phyloP scores from a whole-genome alignment of 2,888 invertebrate species.

The Andrena praecox region DNA sequence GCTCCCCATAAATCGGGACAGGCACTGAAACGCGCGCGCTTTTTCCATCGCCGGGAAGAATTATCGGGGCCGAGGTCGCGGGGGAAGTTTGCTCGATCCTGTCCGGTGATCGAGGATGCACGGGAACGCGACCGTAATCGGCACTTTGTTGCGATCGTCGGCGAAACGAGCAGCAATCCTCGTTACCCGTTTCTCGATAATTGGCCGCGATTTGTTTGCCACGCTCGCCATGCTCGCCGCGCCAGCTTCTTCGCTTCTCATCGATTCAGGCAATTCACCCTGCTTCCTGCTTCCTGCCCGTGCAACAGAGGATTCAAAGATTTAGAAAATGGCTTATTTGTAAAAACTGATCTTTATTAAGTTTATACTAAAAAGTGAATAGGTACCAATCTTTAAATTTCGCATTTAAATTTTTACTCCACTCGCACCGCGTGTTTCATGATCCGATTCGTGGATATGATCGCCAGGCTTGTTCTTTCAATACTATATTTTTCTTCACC shows the following conservation, averaged over 20 bases:
- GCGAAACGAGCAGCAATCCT: constrained; percentile 14
- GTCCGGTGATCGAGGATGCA: constrained; percentile 14
- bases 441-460: too few relatives aligned
- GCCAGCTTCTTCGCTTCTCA: not conserved
- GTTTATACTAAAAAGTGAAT: too few relatives aligned
- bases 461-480: too few relatives aligned
- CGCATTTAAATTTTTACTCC: too few relatives aligned
- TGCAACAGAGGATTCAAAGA: not conserved
- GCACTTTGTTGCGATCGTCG: constrained; percentile 24
- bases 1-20: constrained; percentile 6
- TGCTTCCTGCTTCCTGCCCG: not conserved
- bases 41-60: constrained; percentile 11
- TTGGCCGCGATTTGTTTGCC: constrained; percentile 18
- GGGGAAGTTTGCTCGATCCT: constrained; percentile 19
- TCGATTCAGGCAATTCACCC: not conserved
- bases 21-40: not conserved
- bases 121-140: constrained; percentile 27
- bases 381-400: too few relatives aligned
- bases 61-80: constrained; percentile 14
- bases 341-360: too few relatives aligned
- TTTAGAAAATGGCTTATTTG: too few relatives aligned
- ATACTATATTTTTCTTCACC: too few relatives aligned
- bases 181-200: constrained; percentile 34
- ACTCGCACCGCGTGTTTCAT: too few relatives aligned
- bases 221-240: not conserved